These are phyloP conservation scores for Bombylius discolor DNA, from an alignment of 2,888 invertebrate genomes.

Conservation along the genomic window DNA sequence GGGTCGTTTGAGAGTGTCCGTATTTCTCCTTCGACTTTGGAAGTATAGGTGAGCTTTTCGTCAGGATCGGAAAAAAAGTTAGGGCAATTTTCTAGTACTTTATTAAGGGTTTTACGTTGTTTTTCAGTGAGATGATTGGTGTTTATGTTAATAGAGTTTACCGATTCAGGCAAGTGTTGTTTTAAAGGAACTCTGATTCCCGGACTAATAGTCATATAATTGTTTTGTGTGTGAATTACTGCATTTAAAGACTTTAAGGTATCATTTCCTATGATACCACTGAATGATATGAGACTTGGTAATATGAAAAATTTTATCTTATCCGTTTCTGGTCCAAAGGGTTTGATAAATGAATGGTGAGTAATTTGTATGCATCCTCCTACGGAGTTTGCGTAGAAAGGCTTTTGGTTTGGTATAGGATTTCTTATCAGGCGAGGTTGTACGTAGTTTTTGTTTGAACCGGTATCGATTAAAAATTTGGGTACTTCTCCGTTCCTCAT, in stretches of 20 bases:
- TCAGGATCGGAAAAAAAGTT: no score
- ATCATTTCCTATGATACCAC: conserved; percentile 11
- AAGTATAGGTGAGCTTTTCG: no score
- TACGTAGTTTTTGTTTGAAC: no score
- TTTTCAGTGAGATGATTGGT: neutral
- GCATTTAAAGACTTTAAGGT: conserved; percentile 6
- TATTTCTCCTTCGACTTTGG: no score
- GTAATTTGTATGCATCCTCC: conserved; percentile 11
- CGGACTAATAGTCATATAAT: conserved; percentile 5
- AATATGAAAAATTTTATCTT: conserved; percentile 10
- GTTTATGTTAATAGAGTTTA: neutral
- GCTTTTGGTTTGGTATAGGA: conserved; percentile 9
- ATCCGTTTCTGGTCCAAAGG: conserved; percentile 1
- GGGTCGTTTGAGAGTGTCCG: no score
- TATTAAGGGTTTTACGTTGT: neutral
- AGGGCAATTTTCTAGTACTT: neutral
- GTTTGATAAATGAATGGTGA: conserved; percentile 7
- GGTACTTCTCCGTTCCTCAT: conserved; percentile 13
- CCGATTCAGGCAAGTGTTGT: neutral
- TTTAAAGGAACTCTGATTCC: neutral
- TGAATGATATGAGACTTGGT: conserved; percentile 3
- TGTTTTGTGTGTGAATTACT: conserved; percentile 4
- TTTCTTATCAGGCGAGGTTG: conserved; percentile 7
- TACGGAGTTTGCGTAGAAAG: conserved; percentile 10
- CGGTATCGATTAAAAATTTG: conserved; percentile 15